Base-by-base conservation (phyloP, 37 sponge, comb jelly and placozoan species). In the Oopsacas minuta region DNA sequence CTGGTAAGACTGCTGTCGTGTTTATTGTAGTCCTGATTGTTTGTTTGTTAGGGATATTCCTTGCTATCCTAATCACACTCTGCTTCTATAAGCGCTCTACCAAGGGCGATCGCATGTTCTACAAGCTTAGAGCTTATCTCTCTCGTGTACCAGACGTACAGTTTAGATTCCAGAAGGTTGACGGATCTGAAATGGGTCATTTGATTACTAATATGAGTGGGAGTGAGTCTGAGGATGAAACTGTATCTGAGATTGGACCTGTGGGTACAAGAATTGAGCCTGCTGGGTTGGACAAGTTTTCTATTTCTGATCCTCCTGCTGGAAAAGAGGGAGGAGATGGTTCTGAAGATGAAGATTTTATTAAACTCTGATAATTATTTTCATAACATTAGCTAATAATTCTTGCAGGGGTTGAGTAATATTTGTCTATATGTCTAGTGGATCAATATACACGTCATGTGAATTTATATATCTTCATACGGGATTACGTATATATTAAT, bases 341-440 rank as follows among this genome's bases (percentile, higher is more conserved):
- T 61, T 61, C 75, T 20, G 75, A 61, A 20, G 75, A 61, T 61
- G 75, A 61, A 12, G 75, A 61, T 61, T 61, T 61, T 61, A 61
- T 61, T 61, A 61, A 61, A 61, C 75, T 61, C 75, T 61, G 28
- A 61, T 61, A n/a, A 32, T 61, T 20, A 42, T 15, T 42, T 42
- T 42, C 12, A 42, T 42, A 42, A 15, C n/a, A n/a, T 42, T 42
- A 17, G 15, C 15, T 42, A 17, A 8, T 15, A 17, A 42, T 42
- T 42, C 49, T 42, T 42, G 49, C 49, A 42, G 12, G 49, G 49
- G 49, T n/a, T 42, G 49, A 42, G 8, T 42, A 42, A 42, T 42
- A 42, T 42, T 42, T 42, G 49, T 42, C n/a, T n/a, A n/a, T n/a
- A n/a, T n/a, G n/a, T n/a, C n/a, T n/a, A n/a, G n/a, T n/a, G n/a